phyloP scores from a whole-genome alignment of 2,888 invertebrate genomes.

The Eilema sororculum region DNA sequence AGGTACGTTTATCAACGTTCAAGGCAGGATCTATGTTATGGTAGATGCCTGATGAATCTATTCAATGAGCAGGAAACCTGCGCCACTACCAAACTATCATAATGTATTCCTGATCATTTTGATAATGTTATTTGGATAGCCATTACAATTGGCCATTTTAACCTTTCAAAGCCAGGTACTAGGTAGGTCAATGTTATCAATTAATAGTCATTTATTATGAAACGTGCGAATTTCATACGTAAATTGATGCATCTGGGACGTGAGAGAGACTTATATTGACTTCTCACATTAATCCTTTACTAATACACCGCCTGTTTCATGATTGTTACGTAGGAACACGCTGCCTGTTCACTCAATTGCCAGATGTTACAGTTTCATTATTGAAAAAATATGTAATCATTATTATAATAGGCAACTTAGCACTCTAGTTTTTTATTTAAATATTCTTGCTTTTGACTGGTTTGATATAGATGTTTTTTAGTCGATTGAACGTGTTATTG shows the following conservation, averaged over 20 bases:
- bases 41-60: slow-evolving; percentile 22
- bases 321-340: slow-evolving; percentile 16
- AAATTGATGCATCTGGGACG: slow-evolving; percentile 59
- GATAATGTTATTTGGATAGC: slow-evolving; percentile 14
- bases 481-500: slow-evolving; percentile 69
- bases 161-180: slow-evolving; percentile 24
- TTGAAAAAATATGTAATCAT: slow-evolving; percentile 40
- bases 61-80: slow-evolving; percentile 14
- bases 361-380: slow-evolving; percentile 55
- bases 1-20: slow-evolving; percentile 32
- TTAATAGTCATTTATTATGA: slow-evolving; percentile 40
- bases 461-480: slow-evolving; percentile 48
- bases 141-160: slow-evolving; percentile 16
- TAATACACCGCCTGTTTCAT: slow-evolving; percentile 30
- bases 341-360: slow-evolving; percentile 49
- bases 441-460: slow-evolving; percentile 34
- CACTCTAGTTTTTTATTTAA: slow-evolving; percentile 44
- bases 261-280: slow-evolving; percentile 59
- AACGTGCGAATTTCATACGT: slow-evolving; percentile 59
- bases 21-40: slow-evolving; percentile 26
- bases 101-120: slow-evolving; percentile 9
- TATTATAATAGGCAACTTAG: slow-evolving; percentile 43
- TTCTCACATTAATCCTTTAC: slow-evolving; percentile 61
- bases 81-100: background rate
- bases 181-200: slow-evolving; percentile 44